Evolutionary conservation across 30 jellyfish, hydroid and myxozoan genomes (phyloP), one percentile per base, ranked within the genome.

Genomic region (Phacellophora camtschatica): DNA sequence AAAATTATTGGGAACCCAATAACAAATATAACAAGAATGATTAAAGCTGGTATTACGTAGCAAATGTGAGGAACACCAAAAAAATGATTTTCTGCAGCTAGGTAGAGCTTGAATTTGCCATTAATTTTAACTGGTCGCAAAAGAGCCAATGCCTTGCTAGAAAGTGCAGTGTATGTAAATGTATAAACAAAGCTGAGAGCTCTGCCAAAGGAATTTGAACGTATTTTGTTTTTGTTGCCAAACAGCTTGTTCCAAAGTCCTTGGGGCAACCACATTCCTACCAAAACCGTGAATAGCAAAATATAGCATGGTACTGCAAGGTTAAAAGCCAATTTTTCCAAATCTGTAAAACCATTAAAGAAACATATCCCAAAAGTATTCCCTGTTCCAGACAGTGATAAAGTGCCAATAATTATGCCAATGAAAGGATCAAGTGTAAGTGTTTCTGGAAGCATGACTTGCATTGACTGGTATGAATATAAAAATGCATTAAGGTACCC

Each of bases 171-270:
- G 77, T 84, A 92, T 31, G 85, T 77, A 29, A 66, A 74, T 2
- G 90, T 96, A 25, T 70, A 75, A 15, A 92, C 98, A 78, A 92
- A 92, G 61, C 96, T 85, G 16, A 92, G 69, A 8, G 98, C 96
- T 35, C 98, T 58, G 8, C 98, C 98, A 85, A 84, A 92, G 4
- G 98, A 92, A 20, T 72, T 54, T 65, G 56, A 29, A 4, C 93
- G 95, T 18, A 58, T 35, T 10, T 76, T n/a, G 6, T 71, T 70
- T 30, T 66, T 50, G 53, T 81, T 64, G 19, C 74, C 36, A 66
- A 92, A 86, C 41, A 78, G 25, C 63, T 79, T 77, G 31, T 34
- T 59, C 96, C 89, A 62, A 11, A 59, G 28, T 30, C 55, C 63
- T 18, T 71, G 79, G 5, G 98, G 88, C 28, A 85, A 54, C 34